phyloP scores from a whole-genome alignment of 2,888 invertebrate genomes.

The Argynnis bischoffii region DNA sequence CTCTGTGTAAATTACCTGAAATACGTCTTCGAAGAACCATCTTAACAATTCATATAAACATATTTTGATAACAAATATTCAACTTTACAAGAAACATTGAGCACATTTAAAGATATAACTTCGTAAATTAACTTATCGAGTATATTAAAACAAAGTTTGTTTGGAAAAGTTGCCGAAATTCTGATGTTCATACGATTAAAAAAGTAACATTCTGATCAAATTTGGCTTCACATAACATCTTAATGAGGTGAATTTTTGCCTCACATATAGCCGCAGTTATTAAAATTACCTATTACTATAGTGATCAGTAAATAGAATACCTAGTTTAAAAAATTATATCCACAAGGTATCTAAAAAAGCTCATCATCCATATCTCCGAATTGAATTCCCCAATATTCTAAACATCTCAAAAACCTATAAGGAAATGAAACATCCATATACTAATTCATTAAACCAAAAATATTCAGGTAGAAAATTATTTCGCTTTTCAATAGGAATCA shows the following conservation, averaged over 20 bases:
- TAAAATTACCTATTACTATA: too few species aligned
- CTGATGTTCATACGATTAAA: slow-evolving; percentile 4
- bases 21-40: background rate
- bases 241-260: too few species aligned
- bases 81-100: slow-evolving; percentile 18
- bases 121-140: slow-evolving; percentile 30
- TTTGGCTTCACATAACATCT: too few species aligned
- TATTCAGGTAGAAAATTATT: slow-evolving; percentile 26
- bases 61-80: slow-evolving; percentile 32
- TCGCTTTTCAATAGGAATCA: slow-evolving; percentile 35
- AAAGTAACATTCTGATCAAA: background rate
- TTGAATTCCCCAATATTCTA: too few species aligned
- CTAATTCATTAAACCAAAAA: slow-evolving; percentile 16
- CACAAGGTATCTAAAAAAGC: too few species aligned
- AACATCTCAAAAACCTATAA: too few species aligned
- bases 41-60: slow-evolving; percentile 24
- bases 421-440: background rate
- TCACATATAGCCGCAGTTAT: too few species aligned
- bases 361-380: too few species aligned
- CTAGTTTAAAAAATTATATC: too few species aligned
- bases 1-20: background rate
- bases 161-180: background rate
- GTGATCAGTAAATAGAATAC: too few species aligned
- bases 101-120: slow-evolving; percentile 29
- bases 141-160: slow-evolving; percentile 28